Evolutionary conservation across 2,113 vertebrate species (phyloP).

Genomic region (Psophia crepitans): DNA sequence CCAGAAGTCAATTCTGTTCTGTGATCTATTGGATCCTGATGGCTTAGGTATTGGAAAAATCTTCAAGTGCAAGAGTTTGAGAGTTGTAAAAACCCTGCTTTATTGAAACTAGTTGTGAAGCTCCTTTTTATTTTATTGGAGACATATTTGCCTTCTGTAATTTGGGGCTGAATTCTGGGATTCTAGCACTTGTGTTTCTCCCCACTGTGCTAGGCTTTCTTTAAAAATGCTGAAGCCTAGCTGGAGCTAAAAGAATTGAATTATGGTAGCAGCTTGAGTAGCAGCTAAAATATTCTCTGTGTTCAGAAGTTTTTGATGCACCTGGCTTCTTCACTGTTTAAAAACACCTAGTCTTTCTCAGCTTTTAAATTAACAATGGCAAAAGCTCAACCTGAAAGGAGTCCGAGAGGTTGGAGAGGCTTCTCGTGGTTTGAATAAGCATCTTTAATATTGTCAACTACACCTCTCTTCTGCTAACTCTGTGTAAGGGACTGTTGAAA

Average conservation of each 20-base stretch:
- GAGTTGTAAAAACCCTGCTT: neutral
- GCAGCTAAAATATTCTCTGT: conserved; percentile 4
- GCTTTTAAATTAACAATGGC: neutral
- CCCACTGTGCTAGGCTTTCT: neutral
- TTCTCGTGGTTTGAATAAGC: neutral
- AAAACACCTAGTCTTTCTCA: neutral
- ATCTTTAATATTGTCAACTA: neutral
- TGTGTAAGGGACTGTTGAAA: neutral
- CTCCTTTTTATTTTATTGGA: neutral
- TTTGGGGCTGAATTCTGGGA: neutral
- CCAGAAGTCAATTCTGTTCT: neutral
- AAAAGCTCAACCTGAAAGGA: neutral
- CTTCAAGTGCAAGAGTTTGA: neutral
- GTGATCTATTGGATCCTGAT: neutral
- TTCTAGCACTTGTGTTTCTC: neutral
- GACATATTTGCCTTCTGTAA: neutral
- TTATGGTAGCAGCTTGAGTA: neutral
- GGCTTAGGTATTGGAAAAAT: neutral
- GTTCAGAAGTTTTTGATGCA: neutral
- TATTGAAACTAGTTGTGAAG: neutral
- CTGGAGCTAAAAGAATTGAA: neutral
- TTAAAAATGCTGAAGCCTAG: neutral
- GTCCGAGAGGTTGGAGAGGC: neutral
- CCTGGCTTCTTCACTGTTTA: neutral
- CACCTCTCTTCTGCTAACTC: neutral